These are phyloP conservation scores for Theonella swinhoei DNA, from an alignment of 37 sponge, comb jelly and placozoan genomes.

Conservation along the genomic window DNA sequence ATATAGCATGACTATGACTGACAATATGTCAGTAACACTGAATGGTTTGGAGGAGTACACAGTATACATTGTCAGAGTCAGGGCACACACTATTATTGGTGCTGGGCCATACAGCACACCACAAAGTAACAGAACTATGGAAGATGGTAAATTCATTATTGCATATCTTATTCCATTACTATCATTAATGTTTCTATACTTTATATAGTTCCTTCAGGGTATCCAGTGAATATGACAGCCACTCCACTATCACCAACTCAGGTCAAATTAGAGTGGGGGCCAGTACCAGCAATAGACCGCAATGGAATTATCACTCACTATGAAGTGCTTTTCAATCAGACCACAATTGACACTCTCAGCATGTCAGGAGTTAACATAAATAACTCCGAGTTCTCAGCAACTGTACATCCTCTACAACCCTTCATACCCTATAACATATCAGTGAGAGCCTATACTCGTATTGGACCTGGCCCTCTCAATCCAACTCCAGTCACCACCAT, in stretches of 20 bases:
- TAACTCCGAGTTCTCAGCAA: neutral
- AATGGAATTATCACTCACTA: neutral
- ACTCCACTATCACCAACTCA: neutral
- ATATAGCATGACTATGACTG: neutral
- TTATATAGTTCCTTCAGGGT: neutral
- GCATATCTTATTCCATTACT: neutral
- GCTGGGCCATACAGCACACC: neutral
- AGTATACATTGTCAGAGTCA: neutral
- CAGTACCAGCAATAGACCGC: neutral
- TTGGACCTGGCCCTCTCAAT: neutral
- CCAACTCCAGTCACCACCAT: neutral
- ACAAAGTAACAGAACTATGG: neutral
- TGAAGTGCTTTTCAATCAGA: neutral
- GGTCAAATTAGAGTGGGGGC: neutral
- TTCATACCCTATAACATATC: neutral
- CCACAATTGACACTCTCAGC: neutral
- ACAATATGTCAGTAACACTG: neutral
- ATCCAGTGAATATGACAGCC: neutral
- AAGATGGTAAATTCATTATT: neutral
- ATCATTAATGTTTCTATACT: neutral
- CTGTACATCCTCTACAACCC: neutral
- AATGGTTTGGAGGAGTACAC: neutral
- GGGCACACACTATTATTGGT: conserved; percentile 14
- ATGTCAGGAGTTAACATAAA: neutral
- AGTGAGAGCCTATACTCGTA: neutral